Evolutionary conservation across 2,113 vertebrate genomes (phyloP).

Genomic region (Sinocyclocheilus maitianheensis): DNA sequence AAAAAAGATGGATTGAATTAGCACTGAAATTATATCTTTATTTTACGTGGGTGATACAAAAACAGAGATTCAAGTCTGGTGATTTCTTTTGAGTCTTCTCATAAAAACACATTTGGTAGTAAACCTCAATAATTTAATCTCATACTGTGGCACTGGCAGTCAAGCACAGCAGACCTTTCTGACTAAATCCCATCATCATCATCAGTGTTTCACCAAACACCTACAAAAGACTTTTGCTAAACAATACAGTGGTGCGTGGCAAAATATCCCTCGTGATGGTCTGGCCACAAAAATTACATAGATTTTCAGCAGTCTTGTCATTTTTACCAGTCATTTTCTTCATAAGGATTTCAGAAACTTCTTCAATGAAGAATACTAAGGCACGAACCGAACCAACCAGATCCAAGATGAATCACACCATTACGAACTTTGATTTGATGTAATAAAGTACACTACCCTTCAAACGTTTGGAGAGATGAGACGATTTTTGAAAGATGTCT

Average conservation of each 20-base stretch:
- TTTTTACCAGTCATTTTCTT: background rate
- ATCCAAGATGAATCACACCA: background rate
- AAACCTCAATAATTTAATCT: background rate
- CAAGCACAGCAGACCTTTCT: background rate
- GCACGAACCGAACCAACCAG: background rate
- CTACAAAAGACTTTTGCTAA: background rate
- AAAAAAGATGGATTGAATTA: conserved; percentile 31
- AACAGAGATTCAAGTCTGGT: background rate
- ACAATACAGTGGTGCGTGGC: background rate
- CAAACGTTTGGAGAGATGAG: no score
- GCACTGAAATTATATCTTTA: background rate
- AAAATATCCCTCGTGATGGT: background rate
- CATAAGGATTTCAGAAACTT: background rate
- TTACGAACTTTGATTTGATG: background rate
- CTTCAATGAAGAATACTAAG: background rate
- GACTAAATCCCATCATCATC: background rate
- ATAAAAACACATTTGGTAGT: background rate
- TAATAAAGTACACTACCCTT: no score
- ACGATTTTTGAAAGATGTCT: no score
- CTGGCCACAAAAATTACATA: background rate
- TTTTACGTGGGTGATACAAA: background rate
- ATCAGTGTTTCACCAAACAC: conserved; percentile 20
- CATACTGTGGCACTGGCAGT: background rate
- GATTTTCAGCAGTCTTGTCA: background rate
- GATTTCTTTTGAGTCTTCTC: background rate